These are phyloP conservation scores for Lithophane socia DNA, from an alignment of 2,888 invertebrate genomes.

Conservation along the genomic window DNA sequence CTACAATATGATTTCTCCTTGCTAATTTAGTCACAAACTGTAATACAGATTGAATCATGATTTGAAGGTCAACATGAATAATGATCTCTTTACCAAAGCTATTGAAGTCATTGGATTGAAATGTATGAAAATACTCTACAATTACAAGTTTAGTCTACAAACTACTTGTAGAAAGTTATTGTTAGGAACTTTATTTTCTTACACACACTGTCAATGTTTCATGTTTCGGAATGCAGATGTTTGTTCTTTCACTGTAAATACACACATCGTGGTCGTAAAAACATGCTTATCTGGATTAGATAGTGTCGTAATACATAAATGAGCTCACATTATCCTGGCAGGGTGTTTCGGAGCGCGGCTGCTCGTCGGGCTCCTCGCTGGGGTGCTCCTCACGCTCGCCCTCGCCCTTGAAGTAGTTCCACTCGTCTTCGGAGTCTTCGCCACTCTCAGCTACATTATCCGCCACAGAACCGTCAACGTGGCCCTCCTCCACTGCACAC, in stretches of 20 bases:
- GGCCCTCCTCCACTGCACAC: slow-evolving; percentile 86
- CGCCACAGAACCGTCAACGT: slow-evolving; percentile 89
- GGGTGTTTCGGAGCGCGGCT: slow-evolving; percentile 87
- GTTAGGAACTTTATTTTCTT: slow-evolving; percentile 17
- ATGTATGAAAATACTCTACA: not conserved
- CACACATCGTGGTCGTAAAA: slow-evolving; percentile 5
- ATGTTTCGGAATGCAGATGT: slow-evolving; percentile 42
- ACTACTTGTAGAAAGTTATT: slow-evolving; percentile 2
- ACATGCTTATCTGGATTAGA: not conserved
- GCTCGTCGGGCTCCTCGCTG: slow-evolving; percentile 89
- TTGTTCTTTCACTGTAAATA: slow-evolving; percentile 40
- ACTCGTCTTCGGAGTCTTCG: slow-evolving; percentile 96
- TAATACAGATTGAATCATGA: slow-evolving; percentile 59
- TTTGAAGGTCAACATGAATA: slow-evolving; percentile 46
- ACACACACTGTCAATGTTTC: slow-evolving; percentile 26
- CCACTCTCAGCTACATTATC: slow-evolving; percentile 94
- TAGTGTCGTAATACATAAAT: slow-evolving; percentile 1
- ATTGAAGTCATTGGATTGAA: slow-evolving; percentile 18
- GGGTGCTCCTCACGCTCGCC: slow-evolving; percentile 91
- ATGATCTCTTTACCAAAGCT: slow-evolving; percentile 19
- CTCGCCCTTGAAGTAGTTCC: slow-evolving; percentile 95
- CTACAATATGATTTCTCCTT: slow-evolving; percentile 28
- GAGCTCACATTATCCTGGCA: slow-evolving; percentile 86
- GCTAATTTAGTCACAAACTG: slow-evolving; percentile 43
- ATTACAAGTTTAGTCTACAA: not conserved